Conservation (phyloP, 2,888 invertebrate species). For the Cosmorhoe ocellata region DNA sequence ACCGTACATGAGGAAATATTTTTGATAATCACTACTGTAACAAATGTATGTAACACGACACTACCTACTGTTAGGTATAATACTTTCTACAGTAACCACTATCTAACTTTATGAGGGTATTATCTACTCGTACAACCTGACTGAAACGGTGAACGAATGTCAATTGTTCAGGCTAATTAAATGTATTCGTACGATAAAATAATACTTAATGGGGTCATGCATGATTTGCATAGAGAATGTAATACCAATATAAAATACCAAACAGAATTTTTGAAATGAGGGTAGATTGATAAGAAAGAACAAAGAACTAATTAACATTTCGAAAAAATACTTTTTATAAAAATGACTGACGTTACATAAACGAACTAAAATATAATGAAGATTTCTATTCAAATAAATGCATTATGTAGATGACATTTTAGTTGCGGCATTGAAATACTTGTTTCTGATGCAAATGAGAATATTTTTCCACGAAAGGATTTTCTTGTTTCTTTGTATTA, state of each 20-base stretch:
- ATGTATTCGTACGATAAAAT: constrained; percentile 30
- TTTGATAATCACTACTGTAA: neutral
- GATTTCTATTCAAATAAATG: no score
- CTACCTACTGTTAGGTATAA: neutral
- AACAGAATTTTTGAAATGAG: no score
- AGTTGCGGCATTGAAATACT: constrained; percentile 23
- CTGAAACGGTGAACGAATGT: constrained; percentile 13
- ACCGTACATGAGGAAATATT: no score
- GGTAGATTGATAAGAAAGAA: neutral
- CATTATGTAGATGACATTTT: constrained; percentile 25
- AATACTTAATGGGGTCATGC: constrained; percentile 30
- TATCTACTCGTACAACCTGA: constrained; percentile 1
- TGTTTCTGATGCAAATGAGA: constrained; percentile 21
- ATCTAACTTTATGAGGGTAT: constrained; percentile 19
- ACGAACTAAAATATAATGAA: no score
- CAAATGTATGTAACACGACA: neutral
- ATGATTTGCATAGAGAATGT: constrained; percentile 23
- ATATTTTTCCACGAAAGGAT: constrained; percentile 18
- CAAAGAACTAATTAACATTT: no score
- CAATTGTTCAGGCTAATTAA: constrained; percentile 22
- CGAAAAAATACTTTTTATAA: no score
- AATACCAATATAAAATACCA: neutral
- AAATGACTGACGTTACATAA: no score
- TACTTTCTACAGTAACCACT: neutral
- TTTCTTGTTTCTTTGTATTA: constrained; percentile 18